A percentile compares a stretch with the other conserved stretches of the same genome.
Conservation (phyloP, 2,797 vertebrate genomes). For the Halcyon smyrnensis region DNA sequence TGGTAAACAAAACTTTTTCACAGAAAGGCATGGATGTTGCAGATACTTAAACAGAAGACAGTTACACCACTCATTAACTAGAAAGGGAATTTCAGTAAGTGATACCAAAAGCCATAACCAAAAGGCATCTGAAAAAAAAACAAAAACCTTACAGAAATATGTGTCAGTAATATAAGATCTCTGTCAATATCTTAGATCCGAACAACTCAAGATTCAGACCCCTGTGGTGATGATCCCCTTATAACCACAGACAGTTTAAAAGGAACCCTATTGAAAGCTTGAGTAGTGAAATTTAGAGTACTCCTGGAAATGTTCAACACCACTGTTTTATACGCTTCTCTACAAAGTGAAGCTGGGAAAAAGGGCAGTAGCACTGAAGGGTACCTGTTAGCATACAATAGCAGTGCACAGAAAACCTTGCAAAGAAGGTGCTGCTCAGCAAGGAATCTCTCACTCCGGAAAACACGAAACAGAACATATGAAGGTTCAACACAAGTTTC, state of each 20-base stretch:
- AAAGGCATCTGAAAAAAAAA: not conserved
- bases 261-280: not conserved
- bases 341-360: not conserved
- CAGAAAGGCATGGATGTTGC: not conserved
- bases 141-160: not conserved
- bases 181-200: not conserved
- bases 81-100: not conserved
- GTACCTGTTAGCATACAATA: not conserved
- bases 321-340: not conserved
- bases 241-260: not conserved
- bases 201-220: not conserved
- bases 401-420: not conserved
- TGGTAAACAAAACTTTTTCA: not conserved
- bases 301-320: not conserved
- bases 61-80: not conserved
- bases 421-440: not conserved
- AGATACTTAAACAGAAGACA: not conserved
- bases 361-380: not conserved
- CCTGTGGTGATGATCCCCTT: not conserved
- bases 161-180: not conserved
- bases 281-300: not conserved
- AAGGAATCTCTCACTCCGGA: not conserved
- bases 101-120: not conserved
- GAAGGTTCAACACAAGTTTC: not conserved
- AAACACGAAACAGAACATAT: fast-evolving